Conservation (phyloP, 2,797 vertebrate genomes). For the Spizella passerina region DNA sequence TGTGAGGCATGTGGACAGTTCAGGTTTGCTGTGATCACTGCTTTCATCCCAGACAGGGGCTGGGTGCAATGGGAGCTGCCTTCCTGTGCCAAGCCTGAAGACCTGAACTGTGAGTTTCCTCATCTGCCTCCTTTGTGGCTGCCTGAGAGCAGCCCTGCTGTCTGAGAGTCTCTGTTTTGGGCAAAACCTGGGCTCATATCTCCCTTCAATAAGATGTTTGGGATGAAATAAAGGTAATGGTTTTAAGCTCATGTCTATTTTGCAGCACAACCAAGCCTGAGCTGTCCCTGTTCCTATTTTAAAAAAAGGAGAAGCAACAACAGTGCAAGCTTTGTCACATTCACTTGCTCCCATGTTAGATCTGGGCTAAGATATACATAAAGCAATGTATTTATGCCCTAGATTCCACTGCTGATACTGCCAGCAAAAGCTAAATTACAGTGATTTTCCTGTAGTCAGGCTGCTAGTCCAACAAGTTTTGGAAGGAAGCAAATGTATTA, state of each 20-base stretch:
- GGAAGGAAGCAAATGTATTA: slow-evolving; percentile 27
- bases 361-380: background rate
- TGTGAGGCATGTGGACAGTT: background rate
- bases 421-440: slow-evolving; percentile 45
- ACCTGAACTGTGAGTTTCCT: background rate
- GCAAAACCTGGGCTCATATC: background rate
- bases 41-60: background rate
- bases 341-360: background rate
- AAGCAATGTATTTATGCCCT: slow-evolving; percentile 15
- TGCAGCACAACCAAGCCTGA: background rate
- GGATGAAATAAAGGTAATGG: background rate
- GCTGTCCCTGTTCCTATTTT: background rate
- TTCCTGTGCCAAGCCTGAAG: background rate
- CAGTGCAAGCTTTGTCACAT: background rate
- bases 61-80: background rate
- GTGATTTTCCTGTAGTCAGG: slow-evolving; percentile 33
- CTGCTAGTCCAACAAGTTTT: slow-evolving; percentile 54
- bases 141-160: background rate
- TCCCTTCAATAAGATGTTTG: background rate
- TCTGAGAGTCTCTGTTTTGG: background rate
- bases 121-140: accelerated
- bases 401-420: slow-evolving; percentile 37
- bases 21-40: background rate
- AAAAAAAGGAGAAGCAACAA: background rate
- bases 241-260: background rate